phyloP scores from a whole-genome alignment of 1,140 invertebrate genomes.

The Zaprionus lachaisei region DNA sequence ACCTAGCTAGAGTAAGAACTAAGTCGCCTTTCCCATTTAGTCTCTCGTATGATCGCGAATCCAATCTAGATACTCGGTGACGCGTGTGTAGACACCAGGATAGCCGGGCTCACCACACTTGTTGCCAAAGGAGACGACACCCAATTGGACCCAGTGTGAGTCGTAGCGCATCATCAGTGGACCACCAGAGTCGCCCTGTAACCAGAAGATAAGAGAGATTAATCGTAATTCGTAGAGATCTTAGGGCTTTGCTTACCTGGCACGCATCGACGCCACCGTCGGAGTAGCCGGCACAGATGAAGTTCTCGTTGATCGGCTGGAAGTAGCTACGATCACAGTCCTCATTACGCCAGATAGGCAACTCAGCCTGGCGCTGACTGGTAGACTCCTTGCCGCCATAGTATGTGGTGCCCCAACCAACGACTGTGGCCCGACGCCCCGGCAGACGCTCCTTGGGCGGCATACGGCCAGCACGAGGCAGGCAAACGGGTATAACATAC shows the following conservation, averaged over 20 bases:
- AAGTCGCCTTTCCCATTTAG: slow-evolving; percentile 42
- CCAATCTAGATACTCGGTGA: slow-evolving; percentile 83
- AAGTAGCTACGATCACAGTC: slow-evolving; percentile 96
- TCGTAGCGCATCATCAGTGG: slow-evolving; percentile 92
- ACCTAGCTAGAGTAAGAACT: slow-evolving; percentile 68
- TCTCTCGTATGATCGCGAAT: slow-evolving; percentile 83
- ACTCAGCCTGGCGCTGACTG: slow-evolving; percentile 91
- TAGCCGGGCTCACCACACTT: slow-evolving; percentile 95
- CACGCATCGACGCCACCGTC: slow-evolving; percentile 96
- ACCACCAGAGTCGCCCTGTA: slow-evolving; percentile 87
- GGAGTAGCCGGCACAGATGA: slow-evolving; percentile 95
- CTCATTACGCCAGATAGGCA: slow-evolving; percentile 96
- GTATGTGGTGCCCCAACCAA: slow-evolving; percentile 96
- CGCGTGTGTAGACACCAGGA: slow-evolving; percentile 88
- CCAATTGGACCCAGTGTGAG: slow-evolving; percentile 93
- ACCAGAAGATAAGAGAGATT: background rate
- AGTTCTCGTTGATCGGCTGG: slow-evolving; percentile 95
- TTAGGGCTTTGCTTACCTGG: slow-evolving; percentile 87
- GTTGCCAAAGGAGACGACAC: slow-evolving; percentile 96
- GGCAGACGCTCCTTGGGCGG: slow-evolving; percentile 81
- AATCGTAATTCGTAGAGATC: rapidly evolving
- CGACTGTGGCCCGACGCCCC: slow-evolving; percentile 90
- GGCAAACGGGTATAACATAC: slow-evolving; percentile 95
- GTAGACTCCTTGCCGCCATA: slow-evolving; percentile 94
- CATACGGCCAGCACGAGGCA: slow-evolving; percentile 86